Conservation (phyloP, 2,888 invertebrate genomes). For the Congeria kusceri region DNA sequence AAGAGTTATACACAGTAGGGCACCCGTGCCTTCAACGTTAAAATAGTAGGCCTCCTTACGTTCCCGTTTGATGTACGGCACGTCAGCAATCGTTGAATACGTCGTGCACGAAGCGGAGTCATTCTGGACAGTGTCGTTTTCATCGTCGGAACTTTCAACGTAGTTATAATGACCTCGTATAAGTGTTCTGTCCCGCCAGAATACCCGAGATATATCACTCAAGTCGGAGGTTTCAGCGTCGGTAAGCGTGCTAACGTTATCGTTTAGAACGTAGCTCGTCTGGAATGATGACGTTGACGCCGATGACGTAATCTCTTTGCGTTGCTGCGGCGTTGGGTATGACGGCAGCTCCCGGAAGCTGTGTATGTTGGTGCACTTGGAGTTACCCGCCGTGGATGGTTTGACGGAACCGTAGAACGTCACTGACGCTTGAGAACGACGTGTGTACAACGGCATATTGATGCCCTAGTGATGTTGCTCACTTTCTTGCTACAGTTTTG, state of each 20-base stretch:
- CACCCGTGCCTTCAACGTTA: slow-evolving; percentile 45
- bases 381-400: slow-evolving; percentile 29
- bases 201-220: slow-evolving; percentile 39
- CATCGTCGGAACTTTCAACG: slow-evolving; percentile 56
- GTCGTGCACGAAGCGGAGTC: slow-evolving; percentile 25
- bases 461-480: too few species aligned
- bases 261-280: slow-evolving; percentile 49
- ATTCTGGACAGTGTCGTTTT: slow-evolving; percentile 13
- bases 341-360: slow-evolving; percentile 41
- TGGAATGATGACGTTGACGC: slow-evolving; percentile 49
- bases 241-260: slow-evolving; percentile 26
- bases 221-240: slow-evolving; percentile 32
- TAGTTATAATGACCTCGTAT: slow-evolving; percentile 22
- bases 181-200: slow-evolving; percentile 34
- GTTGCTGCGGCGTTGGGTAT: slow-evolving; percentile 44
- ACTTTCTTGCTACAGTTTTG: too few species aligned
- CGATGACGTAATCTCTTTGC: slow-evolving; percentile 41
- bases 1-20: slow-evolving; percentile 36
- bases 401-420: slow-evolving; percentile 39
- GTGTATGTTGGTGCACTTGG: slow-evolving; percentile 13
- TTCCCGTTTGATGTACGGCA: slow-evolving; percentile 1
- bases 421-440: slow-evolving; percentile 36
- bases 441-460: slow-evolving; percentile 49
- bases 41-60: slow-evolving; percentile 37
- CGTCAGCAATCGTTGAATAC: slow-evolving; percentile 26